Percentiles rank a stretch among this genome's conserved stretches.
These are phyloP conservation scores for Platorchestia sp. DNA, from an alignment of 1,140 invertebrate species.

Conservation along the genomic window DNA sequence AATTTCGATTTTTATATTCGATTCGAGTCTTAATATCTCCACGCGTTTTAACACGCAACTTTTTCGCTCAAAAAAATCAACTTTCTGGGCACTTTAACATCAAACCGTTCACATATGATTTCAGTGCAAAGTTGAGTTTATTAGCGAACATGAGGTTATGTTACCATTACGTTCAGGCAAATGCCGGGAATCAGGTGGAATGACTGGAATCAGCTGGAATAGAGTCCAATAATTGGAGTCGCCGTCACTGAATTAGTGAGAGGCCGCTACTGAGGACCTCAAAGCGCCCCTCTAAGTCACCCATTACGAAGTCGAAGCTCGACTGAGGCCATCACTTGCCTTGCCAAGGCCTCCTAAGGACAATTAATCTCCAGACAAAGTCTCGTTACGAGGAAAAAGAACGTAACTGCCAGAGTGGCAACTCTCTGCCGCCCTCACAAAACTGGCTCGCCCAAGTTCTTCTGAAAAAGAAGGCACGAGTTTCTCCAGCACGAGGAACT, in stretches of 20 bases:
- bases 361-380: slow-evolving; percentile 8
- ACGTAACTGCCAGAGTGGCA: neutral
- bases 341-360: neutral
- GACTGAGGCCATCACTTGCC: neutral
- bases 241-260: neutral
- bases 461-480: neutral
- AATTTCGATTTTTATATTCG: no score
- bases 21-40: no score
- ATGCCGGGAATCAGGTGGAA: neutral
- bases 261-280: neutral
- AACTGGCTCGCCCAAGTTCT: neutral
- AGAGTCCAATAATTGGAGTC: neutral
- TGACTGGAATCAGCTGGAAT: neutral
- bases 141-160: neutral
- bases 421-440: neutral
- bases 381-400: slow-evolving; percentile 7
- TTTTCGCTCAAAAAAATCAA: no score
- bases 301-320: neutral
- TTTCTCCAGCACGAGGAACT: neutral
- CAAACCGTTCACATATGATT: no score
- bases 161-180: neutral
- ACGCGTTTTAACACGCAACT: no score
- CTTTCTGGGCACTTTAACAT: no score
- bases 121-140: neutral
- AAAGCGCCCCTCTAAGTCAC: neutral